Conservation (phyloP, 2,797 vertebrate genomes). For the Danio tinwini region DNA sequence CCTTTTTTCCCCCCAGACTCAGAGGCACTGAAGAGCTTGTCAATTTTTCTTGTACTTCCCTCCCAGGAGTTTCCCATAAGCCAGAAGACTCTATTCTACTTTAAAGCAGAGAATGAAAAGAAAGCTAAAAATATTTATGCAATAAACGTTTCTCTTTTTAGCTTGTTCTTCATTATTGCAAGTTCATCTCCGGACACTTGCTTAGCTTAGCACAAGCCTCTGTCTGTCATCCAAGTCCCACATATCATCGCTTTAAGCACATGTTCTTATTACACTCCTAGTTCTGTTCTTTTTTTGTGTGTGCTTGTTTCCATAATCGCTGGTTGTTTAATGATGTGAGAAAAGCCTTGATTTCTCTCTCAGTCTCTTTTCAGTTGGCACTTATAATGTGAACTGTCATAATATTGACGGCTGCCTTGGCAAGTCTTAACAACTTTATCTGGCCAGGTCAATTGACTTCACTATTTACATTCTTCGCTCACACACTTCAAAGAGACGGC, state of each 20-base stretch:
- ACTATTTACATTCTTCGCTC: slow-evolving; percentile 7
- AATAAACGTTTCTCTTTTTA: slow-evolving; percentile 16
- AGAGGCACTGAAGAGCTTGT: slow-evolving; percentile 24
- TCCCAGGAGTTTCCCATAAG: neutral
- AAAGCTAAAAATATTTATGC: slow-evolving; percentile 19
- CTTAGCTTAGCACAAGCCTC: neutral
- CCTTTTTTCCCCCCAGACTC: slow-evolving; percentile 62
- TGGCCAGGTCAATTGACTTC: neutral
- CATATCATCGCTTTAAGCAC: slow-evolving; percentile 21
- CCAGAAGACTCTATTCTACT: neutral
- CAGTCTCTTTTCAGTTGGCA: slow-evolving; percentile 6
- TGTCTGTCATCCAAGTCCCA: neutral
- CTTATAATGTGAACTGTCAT: slow-evolving; percentile 16
- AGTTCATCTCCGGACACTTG: slow-evolving; percentile 20
- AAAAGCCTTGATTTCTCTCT: slow-evolving; percentile 12
- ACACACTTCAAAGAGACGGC: neutral
- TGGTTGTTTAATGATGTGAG: slow-evolving; percentile 5
- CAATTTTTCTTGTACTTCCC: neutral
- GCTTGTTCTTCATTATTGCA: slow-evolving; percentile 7
- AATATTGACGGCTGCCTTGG: slow-evolving; percentile 35
- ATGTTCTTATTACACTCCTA: neutral
- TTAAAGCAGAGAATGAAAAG: slow-evolving; percentile 1
- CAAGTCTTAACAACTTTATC: slow-evolving; percentile 39
- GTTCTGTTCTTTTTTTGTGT: neutral
- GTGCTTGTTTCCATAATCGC: neutral